Evolutionary conservation across 64 coral and sea anemone species (phyloP), one percentile per base, ranked within the genome.

Genomic region (Actinia tenebrosa): DNA sequence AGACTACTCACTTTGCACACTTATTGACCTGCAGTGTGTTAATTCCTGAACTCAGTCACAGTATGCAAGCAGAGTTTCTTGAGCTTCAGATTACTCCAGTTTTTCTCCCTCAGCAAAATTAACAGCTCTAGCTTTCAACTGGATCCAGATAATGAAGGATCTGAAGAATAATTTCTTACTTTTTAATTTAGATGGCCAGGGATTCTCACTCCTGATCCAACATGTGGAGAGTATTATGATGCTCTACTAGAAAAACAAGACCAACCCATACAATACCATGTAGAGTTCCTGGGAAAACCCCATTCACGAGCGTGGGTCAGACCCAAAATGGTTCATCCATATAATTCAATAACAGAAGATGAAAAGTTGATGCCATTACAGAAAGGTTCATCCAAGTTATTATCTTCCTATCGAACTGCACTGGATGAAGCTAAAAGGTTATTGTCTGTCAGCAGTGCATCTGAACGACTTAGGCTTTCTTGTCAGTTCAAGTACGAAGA

Each of bases 151-250:
- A 64, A 8, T 85, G 19, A 44, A 64, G 42, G 16, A 47, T 22
- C 17, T 66, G 10, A 75, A 14, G n/a, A 14, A 27, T 30, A 4
- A 66, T 66, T 4, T 19, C 4, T 61, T 23, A 66, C n/a, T 53
- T 64, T 69, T 18, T n/a, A 23, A 62, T 44, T 54, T 46, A 95
- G 94, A 60, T 95, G 94, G 94, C 94, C 94, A 46, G 94, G 90
- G 7, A 61, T 95, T 71, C 59, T 95, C 5, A 95, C 94, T n/a
- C 84, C 84, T n/a, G 94, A 95, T 87, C 94, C 91, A 80, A 92
- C 88, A 27, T 95, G 86, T 71, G 94, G 94, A 23, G 94, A 95
- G 53, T 95, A 95, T 53, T 95, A 95, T 64, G 94, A 95, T 63
- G 91, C 94, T 3, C 79, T 92, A 62, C 79, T 92, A 82, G 86